These are phyloP conservation scores for Mustela lutreola DNA, from an alignment of 2,113 vertebrate genomes.

Conservation along the genomic window DNA sequence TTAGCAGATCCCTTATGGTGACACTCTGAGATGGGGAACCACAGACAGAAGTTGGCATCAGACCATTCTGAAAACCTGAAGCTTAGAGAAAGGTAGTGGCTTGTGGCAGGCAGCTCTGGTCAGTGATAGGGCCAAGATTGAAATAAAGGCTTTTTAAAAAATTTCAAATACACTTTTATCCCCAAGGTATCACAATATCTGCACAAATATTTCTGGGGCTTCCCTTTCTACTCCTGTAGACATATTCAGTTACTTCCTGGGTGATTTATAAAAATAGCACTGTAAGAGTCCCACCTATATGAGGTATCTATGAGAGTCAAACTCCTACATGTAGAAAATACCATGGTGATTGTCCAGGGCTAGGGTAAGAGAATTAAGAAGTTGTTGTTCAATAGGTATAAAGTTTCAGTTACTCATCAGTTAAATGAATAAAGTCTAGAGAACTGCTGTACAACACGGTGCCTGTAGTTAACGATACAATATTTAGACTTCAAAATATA, in stretches of 20 bases:
- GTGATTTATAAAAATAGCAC: not conserved
- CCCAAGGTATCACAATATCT: not conserved
- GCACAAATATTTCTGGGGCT: not conserved
- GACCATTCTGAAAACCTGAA: not conserved
- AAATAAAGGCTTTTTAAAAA: conserved; percentile 39
- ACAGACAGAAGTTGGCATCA: not conserved
- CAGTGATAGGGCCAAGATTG: not conserved
- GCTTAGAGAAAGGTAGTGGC: conserved; percentile 52
- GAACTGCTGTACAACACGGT: not conserved
- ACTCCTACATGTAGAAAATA: not conserved
- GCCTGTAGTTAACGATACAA: not conserved
- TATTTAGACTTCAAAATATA: not conserved
- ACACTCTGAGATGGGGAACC: not conserved
- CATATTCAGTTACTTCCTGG: not conserved
- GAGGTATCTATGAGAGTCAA: not conserved
- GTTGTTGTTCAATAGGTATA: not conserved
- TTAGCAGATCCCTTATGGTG: not conserved
- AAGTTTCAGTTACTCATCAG: not conserved
- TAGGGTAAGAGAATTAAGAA: not conserved
- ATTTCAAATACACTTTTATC: not conserved
- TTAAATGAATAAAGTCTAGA: not conserved
- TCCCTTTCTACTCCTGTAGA: not conserved
- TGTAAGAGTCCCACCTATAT: not conserved
- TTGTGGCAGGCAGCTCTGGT: conserved; percentile 33
- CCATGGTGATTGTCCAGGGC: not conserved